Evolutionary conservation across 2,797 vertebrate species (phyloP), one percentile per base, ranked within the genome.

Genomic region (Epinephelus coioides): DNA sequence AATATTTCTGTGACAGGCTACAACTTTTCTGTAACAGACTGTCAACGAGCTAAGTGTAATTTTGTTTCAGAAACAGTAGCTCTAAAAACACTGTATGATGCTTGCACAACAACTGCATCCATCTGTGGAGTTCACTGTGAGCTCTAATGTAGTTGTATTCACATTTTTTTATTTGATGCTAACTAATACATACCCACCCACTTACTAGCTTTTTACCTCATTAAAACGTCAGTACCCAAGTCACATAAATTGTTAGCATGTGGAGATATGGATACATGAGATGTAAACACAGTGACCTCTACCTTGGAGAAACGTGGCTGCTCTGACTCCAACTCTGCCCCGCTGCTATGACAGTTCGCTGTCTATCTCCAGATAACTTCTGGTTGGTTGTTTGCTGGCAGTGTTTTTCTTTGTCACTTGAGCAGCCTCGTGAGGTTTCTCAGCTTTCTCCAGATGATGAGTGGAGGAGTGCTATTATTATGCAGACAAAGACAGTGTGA

Each of bases 351-450:
- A 49, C 6, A 5, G 17, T 49, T 19, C n/a, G 56, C 89, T 93
- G 47, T 94, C 94, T 21, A 53, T 79, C 12, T 96, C 97, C 88
- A 87, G 93, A 61, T 94, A 94, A 73, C 89, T 95, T 93, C 94
- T 96, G 79, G 82, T 89, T 51, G 30, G n/a, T 56, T 62, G 61
- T 47, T 80, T 88, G 44, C 50, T 69, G 21, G 12, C 51, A 19
- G 73, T 60, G 51, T 54, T 78, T 69, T 73, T 86, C 21, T 79
- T 87, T 21, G 40, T 87, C 25, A 50, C 68, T 34, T 84, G 84
- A 66, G 21, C 49, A 19, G 43, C 70, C 6, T 30, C 56, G 8
- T 61, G 30, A 9, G 23, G 56, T 70, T 59, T 76, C 34, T 73
- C 71, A 56, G 10, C 80, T 51, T 76, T 86, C 25, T 86, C 54